Percentiles rank a stretch among this genome's conserved stretches.
Evolutionary conservation across 2,888 invertebrate genomes (phyloP).

Genomic region (Drosophila multiciliata): DNA sequence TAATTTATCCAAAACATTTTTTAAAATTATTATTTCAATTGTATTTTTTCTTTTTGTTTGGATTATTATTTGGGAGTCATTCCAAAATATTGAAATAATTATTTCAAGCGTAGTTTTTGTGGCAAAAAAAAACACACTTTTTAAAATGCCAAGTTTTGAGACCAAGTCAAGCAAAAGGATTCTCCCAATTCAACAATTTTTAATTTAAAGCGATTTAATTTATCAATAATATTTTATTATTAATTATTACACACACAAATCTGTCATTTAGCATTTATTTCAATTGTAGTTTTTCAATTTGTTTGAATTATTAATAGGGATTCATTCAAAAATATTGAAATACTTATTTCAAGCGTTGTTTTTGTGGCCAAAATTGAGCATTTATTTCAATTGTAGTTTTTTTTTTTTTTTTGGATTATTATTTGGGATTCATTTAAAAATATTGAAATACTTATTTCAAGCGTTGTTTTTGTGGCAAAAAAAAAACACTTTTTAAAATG

Average conservation of each 20-base stretch:
- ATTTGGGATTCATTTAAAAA: slow-evolving; percentile 13
- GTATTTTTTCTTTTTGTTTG: background rate
- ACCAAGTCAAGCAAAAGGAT: no score
- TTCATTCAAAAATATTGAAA: slow-evolving; percentile 20
- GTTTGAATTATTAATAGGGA: slow-evolving; percentile 5
- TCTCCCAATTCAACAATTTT: no score
- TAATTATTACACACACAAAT: background rate
- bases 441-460: slow-evolving; percentile 20
- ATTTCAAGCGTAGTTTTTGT: background rate
- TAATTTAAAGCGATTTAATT: background rate
- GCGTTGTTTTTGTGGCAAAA: no score
- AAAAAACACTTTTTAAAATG: no score
- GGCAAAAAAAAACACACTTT: no score
- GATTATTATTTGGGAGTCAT: slow-evolving; percentile 9
- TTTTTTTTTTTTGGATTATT: slow-evolving; percentile 2
- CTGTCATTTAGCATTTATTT: background rate
- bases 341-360: slow-evolving; percentile 1
- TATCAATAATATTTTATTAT: background rate
- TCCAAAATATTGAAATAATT: slow-evolving; percentile 19
- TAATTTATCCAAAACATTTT: no score
- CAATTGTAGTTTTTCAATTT: background rate
- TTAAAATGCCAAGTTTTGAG: no score
- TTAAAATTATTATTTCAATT: no score
- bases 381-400: background rate
- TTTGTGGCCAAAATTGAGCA: background rate